phyloP scores from a whole-genome alignment of 1,140 invertebrate genomes.

The Conopomorpha cramerella region DNA sequence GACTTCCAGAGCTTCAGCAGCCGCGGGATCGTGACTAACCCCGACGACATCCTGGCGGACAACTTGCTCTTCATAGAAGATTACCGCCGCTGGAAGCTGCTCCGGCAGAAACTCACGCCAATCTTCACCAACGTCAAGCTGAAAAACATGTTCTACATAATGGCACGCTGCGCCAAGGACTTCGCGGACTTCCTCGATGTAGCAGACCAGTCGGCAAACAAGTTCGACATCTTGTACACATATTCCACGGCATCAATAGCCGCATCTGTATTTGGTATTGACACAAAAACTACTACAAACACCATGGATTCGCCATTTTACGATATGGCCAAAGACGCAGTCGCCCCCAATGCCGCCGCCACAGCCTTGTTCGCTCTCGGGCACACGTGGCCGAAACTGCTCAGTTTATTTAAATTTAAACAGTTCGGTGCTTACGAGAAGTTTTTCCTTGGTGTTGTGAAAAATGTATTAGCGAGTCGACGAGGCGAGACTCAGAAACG shows the following conservation, averaged over 20 bases:
- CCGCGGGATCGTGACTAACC: slow-evolving; percentile 21
- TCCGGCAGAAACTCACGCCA: slow-evolving; percentile 30
- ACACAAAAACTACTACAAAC: slow-evolving; percentile 11
- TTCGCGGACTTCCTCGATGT: slow-evolving; percentile 13
- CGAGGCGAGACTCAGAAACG: slow-evolving; percentile 13
- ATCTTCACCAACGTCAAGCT: slow-evolving; percentile 42
- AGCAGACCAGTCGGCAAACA: background rate
- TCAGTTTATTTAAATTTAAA: slow-evolving; percentile 11
- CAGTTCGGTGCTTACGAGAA: slow-evolving; percentile 16
- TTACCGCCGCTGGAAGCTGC: slow-evolving; percentile 40
- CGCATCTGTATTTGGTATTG: slow-evolving; percentile 20
- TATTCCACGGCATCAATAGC: slow-evolving; percentile 17
- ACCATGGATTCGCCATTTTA: slow-evolving; percentile 21
- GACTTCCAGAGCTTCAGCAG: slow-evolving; percentile 52
- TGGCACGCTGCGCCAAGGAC: slow-evolving; percentile 20
- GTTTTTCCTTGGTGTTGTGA: slow-evolving; percentile 21
- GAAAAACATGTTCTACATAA: slow-evolving; percentile 48
- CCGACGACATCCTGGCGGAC: slow-evolving; percentile 32
- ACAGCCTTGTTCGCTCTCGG: slow-evolving; percentile 12
- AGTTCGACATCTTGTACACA: slow-evolving; percentile 8
- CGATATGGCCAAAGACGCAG: slow-evolving; percentile 3
- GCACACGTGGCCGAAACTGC: slow-evolving; percentile 5
- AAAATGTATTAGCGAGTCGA: slow-evolving; percentile 15
- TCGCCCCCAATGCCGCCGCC: background rate
- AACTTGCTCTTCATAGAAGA: slow-evolving; percentile 39